A percentile compares a stretch with the other conserved stretches of the same genome.
phyloP scores from a whole-genome alignment of 1,140 invertebrate genomes.

The Drosophila watanabei region DNA sequence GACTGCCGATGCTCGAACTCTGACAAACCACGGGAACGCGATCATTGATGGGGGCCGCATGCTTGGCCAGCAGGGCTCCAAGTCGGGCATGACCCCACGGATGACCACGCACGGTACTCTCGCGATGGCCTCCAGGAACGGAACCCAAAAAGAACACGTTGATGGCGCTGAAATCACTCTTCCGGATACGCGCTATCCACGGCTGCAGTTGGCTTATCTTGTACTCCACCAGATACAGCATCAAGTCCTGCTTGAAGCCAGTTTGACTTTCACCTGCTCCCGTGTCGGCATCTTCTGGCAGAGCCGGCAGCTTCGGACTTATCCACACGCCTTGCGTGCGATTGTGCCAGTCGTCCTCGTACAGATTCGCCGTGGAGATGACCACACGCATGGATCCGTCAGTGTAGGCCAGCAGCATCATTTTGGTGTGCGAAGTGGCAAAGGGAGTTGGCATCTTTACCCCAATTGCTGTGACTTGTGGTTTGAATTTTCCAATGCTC shows the following conservation, averaged over 20 bases:
- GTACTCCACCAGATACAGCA: slow-evolving; percentile 93
- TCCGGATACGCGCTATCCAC: slow-evolving; percentile 91
- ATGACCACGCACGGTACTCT: slow-evolving; percentile 84
- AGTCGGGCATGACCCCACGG: slow-evolving; percentile 92
- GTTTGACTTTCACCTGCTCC: slow-evolving; percentile 93
- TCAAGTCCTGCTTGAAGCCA: slow-evolving; percentile 93
- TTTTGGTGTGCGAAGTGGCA: slow-evolving; percentile 97
- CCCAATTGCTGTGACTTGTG: slow-evolving; percentile 89
- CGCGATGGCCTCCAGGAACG: slow-evolving; percentile 92
- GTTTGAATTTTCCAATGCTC: slow-evolving; percentile 86
- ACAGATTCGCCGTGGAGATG: slow-evolving; percentile 96
- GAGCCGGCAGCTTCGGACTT: slow-evolving; percentile 90
- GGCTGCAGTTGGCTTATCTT: slow-evolving; percentile 88
- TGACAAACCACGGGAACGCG: slow-evolving; percentile 89
- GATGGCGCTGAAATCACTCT: slow-evolving; percentile 92
- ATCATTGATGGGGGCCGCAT: slow-evolving; percentile 87
- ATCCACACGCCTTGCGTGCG: slow-evolving; percentile 97
- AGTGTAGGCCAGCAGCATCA: slow-evolving; percentile 94
- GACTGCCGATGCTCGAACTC: slow-evolving; percentile 95
- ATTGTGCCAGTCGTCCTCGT: slow-evolving; percentile 96
- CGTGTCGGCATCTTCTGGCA: slow-evolving; percentile 87
- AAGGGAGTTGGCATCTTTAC: slow-evolving; percentile 92
- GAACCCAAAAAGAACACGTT: slow-evolving; percentile 95
- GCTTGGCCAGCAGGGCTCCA: slow-evolving; percentile 88
- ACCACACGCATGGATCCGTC: slow-evolving; percentile 93